phyloP scores from a whole-genome alignment of 2,113 vertebrate species.

The Centropus bengalensis region DNA sequence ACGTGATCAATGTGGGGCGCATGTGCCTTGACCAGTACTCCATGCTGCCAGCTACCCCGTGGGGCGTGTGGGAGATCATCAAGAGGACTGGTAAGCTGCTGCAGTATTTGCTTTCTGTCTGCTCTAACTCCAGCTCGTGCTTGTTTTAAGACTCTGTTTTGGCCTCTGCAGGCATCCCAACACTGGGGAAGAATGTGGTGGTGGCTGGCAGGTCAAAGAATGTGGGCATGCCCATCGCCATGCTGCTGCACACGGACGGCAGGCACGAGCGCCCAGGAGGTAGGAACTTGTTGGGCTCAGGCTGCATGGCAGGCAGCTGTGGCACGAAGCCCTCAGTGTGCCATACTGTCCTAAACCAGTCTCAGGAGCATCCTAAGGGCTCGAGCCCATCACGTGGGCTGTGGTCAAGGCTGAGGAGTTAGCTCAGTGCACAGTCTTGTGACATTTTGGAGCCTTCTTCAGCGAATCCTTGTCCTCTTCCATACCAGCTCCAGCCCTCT shows the following conservation, averaged over 20 bases:
- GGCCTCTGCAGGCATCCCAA: conserved; percentile 86
- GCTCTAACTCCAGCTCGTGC: accelerated
- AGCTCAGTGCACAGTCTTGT: accelerated
- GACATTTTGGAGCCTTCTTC: not conserved
- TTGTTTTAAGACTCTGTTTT: not conserved
- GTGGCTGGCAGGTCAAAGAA: conserved; percentile 97
- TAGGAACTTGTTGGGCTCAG: not conserved
- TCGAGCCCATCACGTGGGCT: not conserved
- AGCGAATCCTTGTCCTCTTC: not conserved
- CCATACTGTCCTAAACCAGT: accelerated
- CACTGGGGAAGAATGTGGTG: conserved; percentile 93
- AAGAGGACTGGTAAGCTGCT: conserved; percentile 86
- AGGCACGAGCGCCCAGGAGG: conserved; percentile 93
- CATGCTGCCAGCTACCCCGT: conserved; percentile 95
- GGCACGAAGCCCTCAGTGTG: not conserved
- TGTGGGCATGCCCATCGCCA: conserved; percentile 97
- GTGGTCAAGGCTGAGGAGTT: not conserved
- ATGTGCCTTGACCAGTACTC: conserved; percentile 95
- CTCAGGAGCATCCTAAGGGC: accelerated
- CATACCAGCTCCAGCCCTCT: not conserved
- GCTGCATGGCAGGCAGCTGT: accelerated
- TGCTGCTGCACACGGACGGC: conserved; percentile 95
- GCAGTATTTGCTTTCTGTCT: accelerated
- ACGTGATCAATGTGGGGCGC: conserved; percentile 92
- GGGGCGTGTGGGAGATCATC: conserved; percentile 97